Base-by-base conservation (phyloP, 2,888 invertebrate species). In the Proisotoma minuta region DNA sequence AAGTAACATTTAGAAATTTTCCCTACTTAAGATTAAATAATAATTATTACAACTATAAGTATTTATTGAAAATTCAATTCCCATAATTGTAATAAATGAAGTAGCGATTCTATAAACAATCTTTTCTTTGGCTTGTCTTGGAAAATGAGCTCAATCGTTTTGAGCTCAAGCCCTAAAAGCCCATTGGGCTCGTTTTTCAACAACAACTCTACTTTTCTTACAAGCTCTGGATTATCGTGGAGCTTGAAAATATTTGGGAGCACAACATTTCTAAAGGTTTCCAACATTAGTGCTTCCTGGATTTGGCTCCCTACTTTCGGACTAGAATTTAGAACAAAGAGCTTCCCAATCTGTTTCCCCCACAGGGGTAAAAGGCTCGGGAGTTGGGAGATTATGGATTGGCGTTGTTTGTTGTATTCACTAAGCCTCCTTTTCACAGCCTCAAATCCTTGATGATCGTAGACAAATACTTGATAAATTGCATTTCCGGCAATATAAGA, bases 31-130 rank as follows among this genome's bases (percentile, higher is more conserved):
- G n/a, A 34, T 12, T 34, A 10, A 10, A 34, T 12, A 34, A 34
- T 34, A 10, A 18, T n/a, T 18, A 47, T 47, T 47, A 47, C 20
- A 49, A 22, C 50, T 12, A 20, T 15, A 26, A 12, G 2, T 23
- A 48, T 52, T 28, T 61, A 66, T 39, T 62, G 54, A 34, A 68
- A 63, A 60, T 91, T 92, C 75, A 87, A 86, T 79, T 92, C 91
- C 90, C 91, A 91, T 69, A 91, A 80, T 79, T 90, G 90, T 78
- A 90, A 84, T 79, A 88, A 87, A 82, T 91, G 91, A 79, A 91
- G 90, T 77, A 91, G 83, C 63, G 91, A 88, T 81, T 91, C 89
- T 73, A 88, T 85, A 77, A 90, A 91, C 89, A 91, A 91, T 76
- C 84, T 82, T 73, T 85, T 83, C 77, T 88, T 87, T 39, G 82